A percentile compares a stretch with the other conserved stretches of the same genome.
These are phyloP conservation scores for Icerya purchasi DNA, from an alignment of 2,888 invertebrate genomes.

Conservation along the genomic window DNA sequence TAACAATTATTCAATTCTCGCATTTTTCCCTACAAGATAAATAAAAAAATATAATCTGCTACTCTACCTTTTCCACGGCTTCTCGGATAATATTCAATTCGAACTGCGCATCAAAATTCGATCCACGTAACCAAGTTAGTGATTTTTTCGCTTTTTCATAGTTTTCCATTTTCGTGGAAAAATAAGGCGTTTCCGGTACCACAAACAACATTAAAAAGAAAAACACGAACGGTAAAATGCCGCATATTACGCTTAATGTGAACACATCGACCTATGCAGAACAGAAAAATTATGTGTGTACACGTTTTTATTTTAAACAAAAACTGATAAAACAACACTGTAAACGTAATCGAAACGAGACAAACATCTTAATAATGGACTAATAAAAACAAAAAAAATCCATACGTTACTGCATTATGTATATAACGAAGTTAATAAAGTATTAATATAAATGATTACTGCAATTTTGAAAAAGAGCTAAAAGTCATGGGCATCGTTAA, in stretches of 20 bases:
- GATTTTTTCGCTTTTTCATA: constrained; percentile 35
- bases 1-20: no score
- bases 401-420: no score
- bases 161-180: constrained; percentile 35
- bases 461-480: no score
- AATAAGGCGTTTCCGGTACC: constrained; percentile 73
- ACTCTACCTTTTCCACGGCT: constrained; percentile 24
- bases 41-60: not conserved
- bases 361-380: no score
- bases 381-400: no score
- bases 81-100: constrained; percentile 41
- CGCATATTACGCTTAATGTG: constrained; percentile 40
- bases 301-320: no score
- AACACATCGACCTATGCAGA: constrained; percentile 29
- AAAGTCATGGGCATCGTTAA: no score
- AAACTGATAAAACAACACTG: no score
- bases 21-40: no score
- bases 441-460: no score
- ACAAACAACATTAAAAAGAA: constrained; percentile 48
- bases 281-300: not conserved
- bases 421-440: no score
- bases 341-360: no score
- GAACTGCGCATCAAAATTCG: constrained; percentile 38
- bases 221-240: constrained; percentile 43
- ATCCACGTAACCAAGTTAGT: constrained; percentile 50